These are phyloP conservation scores for Zygaena filipendulae DNA, from an alignment of 2,888 invertebrate genomes.

Conservation along the genomic window DNA sequence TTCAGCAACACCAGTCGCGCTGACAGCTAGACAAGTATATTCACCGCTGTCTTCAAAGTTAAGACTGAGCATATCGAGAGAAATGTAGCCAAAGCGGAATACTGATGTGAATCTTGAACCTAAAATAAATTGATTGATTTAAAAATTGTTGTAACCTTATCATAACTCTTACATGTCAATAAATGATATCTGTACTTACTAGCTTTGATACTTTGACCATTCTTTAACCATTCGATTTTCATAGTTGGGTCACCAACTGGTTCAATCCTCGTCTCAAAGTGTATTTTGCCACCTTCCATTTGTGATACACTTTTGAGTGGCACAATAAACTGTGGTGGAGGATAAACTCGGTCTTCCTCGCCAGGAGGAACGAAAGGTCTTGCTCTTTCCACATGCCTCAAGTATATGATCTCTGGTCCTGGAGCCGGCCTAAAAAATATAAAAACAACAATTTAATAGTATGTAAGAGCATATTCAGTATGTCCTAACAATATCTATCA, in stretches of 20 bases:
- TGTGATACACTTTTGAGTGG: conserved; percentile 85
- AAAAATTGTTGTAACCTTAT: not conserved
- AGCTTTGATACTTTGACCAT: conserved; percentile 91
- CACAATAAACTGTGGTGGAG: conserved; percentile 92
- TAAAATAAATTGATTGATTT: conserved; percentile 35
- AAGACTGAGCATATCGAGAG: conserved; percentile 89
- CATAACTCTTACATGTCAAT: not conserved
- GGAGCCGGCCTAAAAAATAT: conserved; percentile 77
- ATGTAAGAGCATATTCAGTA: too few relatives aligned
- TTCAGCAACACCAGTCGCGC: conserved; percentile 87
- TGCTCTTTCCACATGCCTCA: conserved; percentile 91
- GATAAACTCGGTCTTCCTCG: conserved; percentile 89
- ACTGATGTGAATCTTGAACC: conserved; percentile 95
- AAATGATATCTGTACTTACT: conserved; percentile 70
- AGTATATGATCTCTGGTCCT: conserved; percentile 93
- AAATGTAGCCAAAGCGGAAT: conserved; percentile 98
- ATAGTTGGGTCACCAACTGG: conserved; percentile 97
- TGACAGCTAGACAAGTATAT: conserved; percentile 89
- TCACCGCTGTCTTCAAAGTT: conserved; percentile 89
- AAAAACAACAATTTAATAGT: conserved; percentile 1
- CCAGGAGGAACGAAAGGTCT: conserved; percentile 82
- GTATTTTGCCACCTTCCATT: conserved; percentile 91
- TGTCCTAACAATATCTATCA: too few relatives aligned
- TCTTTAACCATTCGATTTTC: conserved; percentile 96
- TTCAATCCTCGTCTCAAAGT: conserved; percentile 97